Conservation (phyloP, 2,888 invertebrate species). For the Azorinus chamasolen region DNA sequence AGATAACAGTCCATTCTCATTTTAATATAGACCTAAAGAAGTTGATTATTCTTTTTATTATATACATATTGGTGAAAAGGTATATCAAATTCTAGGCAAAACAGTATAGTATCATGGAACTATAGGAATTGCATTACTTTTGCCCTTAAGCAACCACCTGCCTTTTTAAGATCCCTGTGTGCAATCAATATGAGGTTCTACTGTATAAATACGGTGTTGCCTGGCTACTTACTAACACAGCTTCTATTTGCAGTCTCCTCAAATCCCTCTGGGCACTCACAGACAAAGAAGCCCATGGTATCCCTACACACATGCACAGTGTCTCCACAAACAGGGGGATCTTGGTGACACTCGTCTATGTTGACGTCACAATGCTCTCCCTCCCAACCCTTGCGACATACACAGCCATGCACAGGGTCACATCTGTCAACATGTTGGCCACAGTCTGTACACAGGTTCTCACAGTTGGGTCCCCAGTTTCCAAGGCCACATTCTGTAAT, state of each 20-base stretch:
- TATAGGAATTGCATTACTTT: too few species aligned
- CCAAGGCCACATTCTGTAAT: slow-evolving; percentile 32
- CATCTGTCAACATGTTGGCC: slow-evolving; percentile 24
- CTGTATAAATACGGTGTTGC: too few species aligned
- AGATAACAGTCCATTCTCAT: too few species aligned
- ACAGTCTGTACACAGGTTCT: slow-evolving; percentile 22
- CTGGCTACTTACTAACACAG: slow-evolving; percentile 54
- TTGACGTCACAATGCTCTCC: slow-evolving; percentile 34
- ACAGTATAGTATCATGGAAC: too few species aligned
- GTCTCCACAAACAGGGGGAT: slow-evolving; percentile 9
- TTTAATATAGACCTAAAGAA: too few species aligned
- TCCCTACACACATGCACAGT: slow-evolving; percentile 49
- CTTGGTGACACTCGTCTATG: slow-evolving; percentile 52
- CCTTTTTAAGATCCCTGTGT: too few species aligned
- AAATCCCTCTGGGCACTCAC: slow-evolving; percentile 61
- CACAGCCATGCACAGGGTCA: slow-evolving; percentile 33
- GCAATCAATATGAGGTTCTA: too few species aligned
- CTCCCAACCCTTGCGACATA: slow-evolving; percentile 44
- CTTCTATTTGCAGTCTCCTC: slow-evolving; percentile 13
- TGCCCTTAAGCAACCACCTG: too few species aligned
- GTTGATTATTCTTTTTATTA: too few species aligned
- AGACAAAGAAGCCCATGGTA: slow-evolving; percentile 51
- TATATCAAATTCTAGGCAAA: too few species aligned
- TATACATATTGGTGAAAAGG: too few species aligned
- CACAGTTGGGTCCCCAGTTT: slow-evolving; percentile 38